These are phyloP conservation scores for Antheraea yamamai DNA, from an alignment of 2,888 invertebrate species.

Conservation along the genomic window DNA sequence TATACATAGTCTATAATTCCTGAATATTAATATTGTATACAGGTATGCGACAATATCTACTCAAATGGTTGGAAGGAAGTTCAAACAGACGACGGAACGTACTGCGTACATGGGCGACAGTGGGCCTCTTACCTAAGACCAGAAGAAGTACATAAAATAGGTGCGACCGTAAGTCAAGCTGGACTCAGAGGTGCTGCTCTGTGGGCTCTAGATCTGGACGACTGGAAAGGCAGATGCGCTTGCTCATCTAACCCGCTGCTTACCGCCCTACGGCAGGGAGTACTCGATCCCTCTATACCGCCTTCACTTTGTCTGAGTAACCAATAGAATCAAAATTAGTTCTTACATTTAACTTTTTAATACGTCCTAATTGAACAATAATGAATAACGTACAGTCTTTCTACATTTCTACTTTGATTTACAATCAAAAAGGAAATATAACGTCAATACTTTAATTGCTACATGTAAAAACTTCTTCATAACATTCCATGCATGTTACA, in stretches of 20 bases:
- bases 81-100: constrained; percentile 87
- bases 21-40: constrained; percentile 20
- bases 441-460: not conserved
- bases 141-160: constrained; percentile 83
- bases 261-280: constrained; percentile 79
- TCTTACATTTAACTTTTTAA: not conserved
- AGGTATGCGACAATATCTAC: constrained; percentile 84
- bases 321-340: constrained; percentile 18
- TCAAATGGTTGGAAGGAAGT: constrained; percentile 79
- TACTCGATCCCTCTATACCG: constrained; percentile 59
- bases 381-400: not conserved
- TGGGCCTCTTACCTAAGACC: constrained; percentile 91
- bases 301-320: constrained; percentile 44
- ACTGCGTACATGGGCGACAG: constrained; percentile 86
- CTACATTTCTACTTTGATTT: not conserved
- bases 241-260: constrained; percentile 87
- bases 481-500: not conserved
- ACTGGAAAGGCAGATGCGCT: constrained; percentile 86
- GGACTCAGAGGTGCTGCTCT: constrained; percentile 88
- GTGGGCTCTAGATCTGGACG: constrained; percentile 91
- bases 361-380: not conserved
- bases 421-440: not conserved
- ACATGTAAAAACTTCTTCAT: not conserved
- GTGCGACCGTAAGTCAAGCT: constrained; percentile 80
- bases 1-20: too few relatives aligned